Evolutionary conservation across 2,888 invertebrate species (phyloP).

Genomic region (Leptothorax acervorum): DNA sequence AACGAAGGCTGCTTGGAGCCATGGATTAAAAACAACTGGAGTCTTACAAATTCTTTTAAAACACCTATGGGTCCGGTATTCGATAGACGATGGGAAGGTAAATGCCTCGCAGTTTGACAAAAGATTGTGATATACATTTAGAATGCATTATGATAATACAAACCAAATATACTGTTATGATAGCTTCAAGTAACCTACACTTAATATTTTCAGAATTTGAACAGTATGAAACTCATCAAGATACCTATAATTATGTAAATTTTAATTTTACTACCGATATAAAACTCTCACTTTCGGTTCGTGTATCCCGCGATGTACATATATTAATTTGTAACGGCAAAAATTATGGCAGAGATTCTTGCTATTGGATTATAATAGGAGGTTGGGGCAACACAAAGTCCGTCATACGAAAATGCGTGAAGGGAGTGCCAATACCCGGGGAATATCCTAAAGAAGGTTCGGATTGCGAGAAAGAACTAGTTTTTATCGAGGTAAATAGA

Average conservation of each 20-base stretch:
- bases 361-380: conserved; percentile 81
- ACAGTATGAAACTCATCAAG: conserved; percentile 12
- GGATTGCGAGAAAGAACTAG: not conserved
- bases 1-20: no score
- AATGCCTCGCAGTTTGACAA: no score
- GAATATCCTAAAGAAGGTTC: not conserved
- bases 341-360: conserved; percentile 60
- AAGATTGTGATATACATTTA: no score
- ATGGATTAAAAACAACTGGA: no score
- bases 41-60: no score
- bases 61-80: no score
- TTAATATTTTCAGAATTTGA: conserved; percentile 54
- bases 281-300: conserved; percentile 71
- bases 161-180: no score
- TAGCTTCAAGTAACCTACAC: no score
- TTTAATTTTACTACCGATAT: not conserved
- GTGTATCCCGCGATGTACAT: conserved; percentile 72
- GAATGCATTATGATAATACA: no score
- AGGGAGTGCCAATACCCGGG: conserved; percentile 51
- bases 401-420: conserved; percentile 76
- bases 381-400: conserved; percentile 73
- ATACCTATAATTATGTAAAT: not conserved
- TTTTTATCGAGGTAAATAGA: not conserved
- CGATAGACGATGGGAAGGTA: no score
- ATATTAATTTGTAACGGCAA: conserved; percentile 77